Conservation (phyloP, 2,113 vertebrate species). For the Toxostoma redivivum region DNA sequence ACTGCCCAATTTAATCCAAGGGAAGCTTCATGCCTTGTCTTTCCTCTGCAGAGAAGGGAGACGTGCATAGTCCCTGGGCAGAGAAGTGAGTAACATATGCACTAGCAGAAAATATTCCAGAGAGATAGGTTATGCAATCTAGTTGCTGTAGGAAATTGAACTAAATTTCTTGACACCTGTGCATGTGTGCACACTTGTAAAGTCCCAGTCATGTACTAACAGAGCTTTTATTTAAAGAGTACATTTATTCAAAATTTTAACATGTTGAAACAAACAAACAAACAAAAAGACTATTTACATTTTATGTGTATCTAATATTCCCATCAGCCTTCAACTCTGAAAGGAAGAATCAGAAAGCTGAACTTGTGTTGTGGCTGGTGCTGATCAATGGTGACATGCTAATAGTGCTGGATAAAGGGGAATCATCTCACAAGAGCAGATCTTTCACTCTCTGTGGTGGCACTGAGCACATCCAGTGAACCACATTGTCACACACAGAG, state of each 20-base stretch:
- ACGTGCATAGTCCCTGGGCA: neutral
- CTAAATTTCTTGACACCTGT: neutral
- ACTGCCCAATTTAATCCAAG: neutral
- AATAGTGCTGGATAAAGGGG: neutral
- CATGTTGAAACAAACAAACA: neutral
- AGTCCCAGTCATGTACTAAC: neutral
- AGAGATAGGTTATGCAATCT: neutral
- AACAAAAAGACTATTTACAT: neutral
- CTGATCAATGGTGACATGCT: neutral
- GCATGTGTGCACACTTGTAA: neutral
- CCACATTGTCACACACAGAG: neutral
- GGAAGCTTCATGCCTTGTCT: neutral
- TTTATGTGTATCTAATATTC: neutral
- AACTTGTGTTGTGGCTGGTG: neutral
- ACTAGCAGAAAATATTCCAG: neutral
- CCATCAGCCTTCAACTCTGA: neutral
- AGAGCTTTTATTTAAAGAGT: neutral
- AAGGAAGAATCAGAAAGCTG: neutral
- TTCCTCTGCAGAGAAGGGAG: neutral
- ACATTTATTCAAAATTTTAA: neutral
- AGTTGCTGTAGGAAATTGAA: neutral
- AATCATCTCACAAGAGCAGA: neutral
- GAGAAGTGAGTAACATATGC: neutral
- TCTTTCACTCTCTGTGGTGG: neutral
- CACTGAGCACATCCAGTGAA: neutral